These are phyloP conservation scores for Watsonalla binaria DNA, from an alignment of 2,888 invertebrate genomes.

Conservation along the genomic window DNA sequence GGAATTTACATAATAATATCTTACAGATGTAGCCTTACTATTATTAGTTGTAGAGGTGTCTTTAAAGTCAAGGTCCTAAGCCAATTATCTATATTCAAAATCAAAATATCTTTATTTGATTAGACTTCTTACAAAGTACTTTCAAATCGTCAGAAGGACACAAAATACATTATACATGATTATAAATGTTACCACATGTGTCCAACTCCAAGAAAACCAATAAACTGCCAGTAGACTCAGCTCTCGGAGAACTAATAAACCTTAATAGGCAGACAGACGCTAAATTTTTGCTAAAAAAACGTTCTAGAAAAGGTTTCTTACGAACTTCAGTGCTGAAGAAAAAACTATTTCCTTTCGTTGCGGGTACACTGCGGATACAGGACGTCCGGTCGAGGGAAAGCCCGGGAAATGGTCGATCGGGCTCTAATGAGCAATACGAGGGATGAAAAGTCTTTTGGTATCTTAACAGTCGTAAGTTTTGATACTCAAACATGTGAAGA, in stretches of 20 bases:
- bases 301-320: not conserved
- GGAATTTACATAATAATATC: constrained; percentile 24
- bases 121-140: too few relatives aligned
- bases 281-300: not conserved
- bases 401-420: constrained; percentile 52
- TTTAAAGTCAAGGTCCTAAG: too few relatives aligned
- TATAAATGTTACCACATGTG: too few relatives aligned
- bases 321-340: constrained; percentile 19
- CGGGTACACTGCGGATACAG: constrained; percentile 40
- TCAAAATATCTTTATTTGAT: too few relatives aligned
- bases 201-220: too few relatives aligned
- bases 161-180: too few relatives aligned
- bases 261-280: not conserved
- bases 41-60: too few relatives aligned
- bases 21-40: too few relatives aligned
- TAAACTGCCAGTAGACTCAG: too few relatives aligned
- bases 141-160: too few relatives aligned
- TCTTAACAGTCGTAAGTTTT: not conserved
- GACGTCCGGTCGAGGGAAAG: constrained; percentile 42
- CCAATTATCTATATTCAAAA: too few relatives aligned
- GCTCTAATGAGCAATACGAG: constrained; percentile 47
- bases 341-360: constrained; percentile 41
- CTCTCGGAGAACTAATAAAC: too few relatives aligned
- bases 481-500: constrained; percentile 2
- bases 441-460: constrained; percentile 15